Conservation (phyloP, 2,113 vertebrate genomes). For the Oncorhynchus clarkii region DNA sequence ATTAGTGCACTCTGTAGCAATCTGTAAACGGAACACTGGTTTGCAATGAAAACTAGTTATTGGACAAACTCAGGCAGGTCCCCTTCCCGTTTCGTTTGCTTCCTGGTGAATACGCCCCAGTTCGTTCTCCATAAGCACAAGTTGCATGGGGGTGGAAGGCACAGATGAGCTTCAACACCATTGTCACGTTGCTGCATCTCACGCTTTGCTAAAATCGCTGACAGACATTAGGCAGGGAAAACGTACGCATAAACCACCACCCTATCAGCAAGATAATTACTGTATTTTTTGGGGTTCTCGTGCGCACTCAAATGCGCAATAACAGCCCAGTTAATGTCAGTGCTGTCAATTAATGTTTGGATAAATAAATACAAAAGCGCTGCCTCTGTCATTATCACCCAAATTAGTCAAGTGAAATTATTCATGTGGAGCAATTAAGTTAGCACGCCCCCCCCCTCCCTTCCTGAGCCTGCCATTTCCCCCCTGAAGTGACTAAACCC, state of each 20-base stretch:
- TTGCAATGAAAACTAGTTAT: too few relatives aligned
- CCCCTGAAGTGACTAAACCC: slow-evolving; percentile 47
- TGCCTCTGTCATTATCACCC: slow-evolving; percentile 68
- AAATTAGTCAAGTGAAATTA: slow-evolving; percentile 76
- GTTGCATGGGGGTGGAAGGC: background rate
- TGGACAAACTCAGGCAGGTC: too few relatives aligned
- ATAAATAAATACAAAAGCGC: slow-evolving; percentile 74
- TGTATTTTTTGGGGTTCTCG: slow-evolving; percentile 66
- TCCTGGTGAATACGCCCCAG: background rate
- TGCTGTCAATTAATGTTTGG: slow-evolving; percentile 72
- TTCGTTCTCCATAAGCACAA: background rate
- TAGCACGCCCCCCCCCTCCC: slow-evolving; percentile 48
- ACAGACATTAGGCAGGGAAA: slow-evolving; percentile 21
- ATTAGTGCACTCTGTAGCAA: too few relatives aligned
- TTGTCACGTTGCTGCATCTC: background rate
- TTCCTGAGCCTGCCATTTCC: slow-evolving; percentile 35
- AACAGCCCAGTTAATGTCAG: slow-evolving; percentile 64
- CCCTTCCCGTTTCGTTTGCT: too few relatives aligned
- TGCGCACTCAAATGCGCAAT: slow-evolving; percentile 67
- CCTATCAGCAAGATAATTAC: slow-evolving; percentile 64
- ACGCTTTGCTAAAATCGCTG: background rate
- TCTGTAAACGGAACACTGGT: too few relatives aligned
- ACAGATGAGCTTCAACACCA: too few relatives aligned
- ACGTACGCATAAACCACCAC: slow-evolving; percentile 64
- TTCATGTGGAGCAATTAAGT: slow-evolving; percentile 75